Evolutionary conservation across 2,888 invertebrate species (phyloP), one percentile per base, ranked within the genome.

Genomic region (Cephonodes hylas): DNA sequence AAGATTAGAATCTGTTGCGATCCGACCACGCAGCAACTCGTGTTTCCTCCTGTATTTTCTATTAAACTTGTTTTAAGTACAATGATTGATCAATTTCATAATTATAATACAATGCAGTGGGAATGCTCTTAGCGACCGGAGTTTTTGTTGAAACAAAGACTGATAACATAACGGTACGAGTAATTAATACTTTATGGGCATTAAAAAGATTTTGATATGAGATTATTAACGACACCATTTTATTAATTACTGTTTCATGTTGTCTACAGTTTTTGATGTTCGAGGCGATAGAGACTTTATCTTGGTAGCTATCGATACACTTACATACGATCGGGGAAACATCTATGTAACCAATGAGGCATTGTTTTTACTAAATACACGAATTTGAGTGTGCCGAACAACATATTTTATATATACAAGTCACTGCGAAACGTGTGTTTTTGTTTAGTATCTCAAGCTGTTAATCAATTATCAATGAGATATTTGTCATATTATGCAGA

Each of bases 91-190:
- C 69, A 68, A 61, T 64, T 66, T 70, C 68, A 77, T 77, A 53
- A 53, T 31, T 53, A 31, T 10, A 53, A 53, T 38, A 48, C 23
- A 76, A 72, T 75, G 71, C 74, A 73, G 66, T 74, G 75, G 67
- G 72, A 63, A 63, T 62, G 20, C 31, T 53, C 60, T 64, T 67
- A 34, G 58, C 58, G 34, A 63, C 53, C 59, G 64, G 66, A 65
- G 63, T 78, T 78, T 79, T 83, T 83, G 68, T 76, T 69, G 73
- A 83, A 80, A 80, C 79, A 80, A 76, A 77, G 75, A 77, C 65
- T 66, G 60, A 76, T 75, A 73, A 72, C 70, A 73, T 77, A 76
- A 71, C 70, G 60, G 66, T 65, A 64, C 69, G 56, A 65, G 75
- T 72, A 73, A 70, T 71, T 75, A 71, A 77, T 77, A 77, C 74